Conservation (phyloP, 2,888 invertebrate species). For the Margaritifera margaritifera region DNA sequence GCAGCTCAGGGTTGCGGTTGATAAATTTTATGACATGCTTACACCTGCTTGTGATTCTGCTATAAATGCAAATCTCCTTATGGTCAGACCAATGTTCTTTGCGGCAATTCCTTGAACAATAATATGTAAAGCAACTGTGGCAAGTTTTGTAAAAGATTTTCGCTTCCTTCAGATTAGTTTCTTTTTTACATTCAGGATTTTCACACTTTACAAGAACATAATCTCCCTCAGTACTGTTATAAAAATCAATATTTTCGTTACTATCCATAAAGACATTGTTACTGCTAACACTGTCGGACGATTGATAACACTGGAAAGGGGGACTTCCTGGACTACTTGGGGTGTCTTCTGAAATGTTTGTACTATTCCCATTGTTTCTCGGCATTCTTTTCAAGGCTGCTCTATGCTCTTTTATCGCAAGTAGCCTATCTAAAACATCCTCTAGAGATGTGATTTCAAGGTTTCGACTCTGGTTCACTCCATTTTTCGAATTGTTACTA, state of each 20-base stretch:
- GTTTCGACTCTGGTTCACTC: constrained; percentile 18
- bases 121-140: constrained; percentile 95
- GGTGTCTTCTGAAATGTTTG: constrained; percentile 22
- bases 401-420: constrained; percentile 40
- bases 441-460: constrained; percentile 42
- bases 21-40: constrained; percentile 77
- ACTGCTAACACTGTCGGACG: constrained; percentile 9
- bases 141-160: constrained; percentile 90
- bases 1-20: constrained; percentile 73
- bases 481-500: constrained; percentile 17
- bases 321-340: constrained; percentile 29
- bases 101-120: constrained; percentile 93
- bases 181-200: constrained; percentile 66
- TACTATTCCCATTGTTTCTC: constrained; percentile 33
- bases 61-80: constrained; percentile 87
- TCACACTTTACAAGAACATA: constrained; percentile 53
- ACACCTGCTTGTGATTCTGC: constrained; percentile 91
- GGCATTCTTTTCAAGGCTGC: constrained; percentile 29
- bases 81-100: constrained; percentile 95
- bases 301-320: constrained; percentile 14
- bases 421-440: constrained; percentile 53
- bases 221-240: constrained; percentile 26
- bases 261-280: constrained; percentile 5
- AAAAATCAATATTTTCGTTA: constrained; percentile 15
- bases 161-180: constrained; percentile 79